Evolutionary conservation across 2,797 vertebrate genomes (phyloP).

Genomic region (Urosaurus nigricauda): DNA sequence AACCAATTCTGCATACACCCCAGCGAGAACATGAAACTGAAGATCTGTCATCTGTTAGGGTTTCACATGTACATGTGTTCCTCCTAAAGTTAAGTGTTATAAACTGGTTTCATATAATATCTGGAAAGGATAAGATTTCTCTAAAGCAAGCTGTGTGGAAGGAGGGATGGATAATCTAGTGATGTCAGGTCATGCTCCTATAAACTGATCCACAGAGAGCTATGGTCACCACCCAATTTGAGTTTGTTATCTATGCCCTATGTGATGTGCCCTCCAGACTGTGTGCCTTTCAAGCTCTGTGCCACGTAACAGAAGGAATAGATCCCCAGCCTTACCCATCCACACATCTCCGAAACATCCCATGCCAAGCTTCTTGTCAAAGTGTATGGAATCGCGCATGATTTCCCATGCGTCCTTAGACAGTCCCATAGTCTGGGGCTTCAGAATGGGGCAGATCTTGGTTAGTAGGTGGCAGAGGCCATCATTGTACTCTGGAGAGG

Average conservation of each 20-base stretch:
- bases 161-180: neutral
- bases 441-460: slow-evolving; percentile 83
- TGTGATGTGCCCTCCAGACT: neutral
- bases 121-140: neutral
- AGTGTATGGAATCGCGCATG: slow-evolving; percentile 82
- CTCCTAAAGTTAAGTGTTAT: neutral
- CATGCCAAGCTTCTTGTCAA: slow-evolving; percentile 91
- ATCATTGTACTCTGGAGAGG: slow-evolving; percentile 86
- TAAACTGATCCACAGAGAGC: neutral
- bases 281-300: neutral
- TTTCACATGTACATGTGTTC: neutral
- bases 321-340: slow-evolving; percentile 87
- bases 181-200: neutral
- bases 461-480: slow-evolving; percentile 93
- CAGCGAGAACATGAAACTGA: neutral
- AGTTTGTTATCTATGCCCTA: neutral
- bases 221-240: neutral
- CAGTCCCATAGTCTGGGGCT: slow-evolving; percentile 92
- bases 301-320: neutral
- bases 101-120: neutral
- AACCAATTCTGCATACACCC: neutral
- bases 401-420: slow-evolving; percentile 97
- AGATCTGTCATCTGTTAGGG: neutral
- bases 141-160: neutral
- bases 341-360: slow-evolving; percentile 98